phyloP scores from a whole-genome alignment of 2,113 vertebrate genomes.

The Vanacampus margaritifer region DNA sequence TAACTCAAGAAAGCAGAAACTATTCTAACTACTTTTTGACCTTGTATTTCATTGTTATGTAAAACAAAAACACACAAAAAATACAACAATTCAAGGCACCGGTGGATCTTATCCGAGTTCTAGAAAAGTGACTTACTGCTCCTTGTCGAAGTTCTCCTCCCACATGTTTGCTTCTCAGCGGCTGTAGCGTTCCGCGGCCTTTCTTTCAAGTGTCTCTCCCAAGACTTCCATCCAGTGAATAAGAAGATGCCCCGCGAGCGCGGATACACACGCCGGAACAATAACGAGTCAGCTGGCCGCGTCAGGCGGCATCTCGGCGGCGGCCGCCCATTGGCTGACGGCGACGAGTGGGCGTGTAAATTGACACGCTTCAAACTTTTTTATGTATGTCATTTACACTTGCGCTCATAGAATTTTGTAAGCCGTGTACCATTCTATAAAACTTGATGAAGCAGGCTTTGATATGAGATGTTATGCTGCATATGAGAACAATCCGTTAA shows the following conservation, averaged over 20 bases:
- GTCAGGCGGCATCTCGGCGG: constrained; percentile 21
- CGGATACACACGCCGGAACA: constrained; percentile 1
- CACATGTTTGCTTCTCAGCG: constrained; percentile 39
- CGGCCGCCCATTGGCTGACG: constrained; percentile 24
- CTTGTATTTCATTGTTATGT: no score
- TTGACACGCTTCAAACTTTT: background rate
- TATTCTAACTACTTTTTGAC: no score
- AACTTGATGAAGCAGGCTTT: background rate
- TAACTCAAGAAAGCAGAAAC: no score
- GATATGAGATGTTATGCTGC: background rate
- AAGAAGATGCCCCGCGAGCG: background rate
- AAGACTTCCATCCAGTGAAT: constrained; percentile 5
- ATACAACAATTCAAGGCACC: no score
- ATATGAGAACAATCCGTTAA: no score
- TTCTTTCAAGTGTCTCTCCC: background rate
- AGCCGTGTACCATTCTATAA: background rate
- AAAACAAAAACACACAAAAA: no score
- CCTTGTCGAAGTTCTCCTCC: constrained; percentile 47
- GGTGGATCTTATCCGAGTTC: background rate
- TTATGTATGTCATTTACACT: background rate
- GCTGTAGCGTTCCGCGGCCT: background rate
- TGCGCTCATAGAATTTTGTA: background rate
- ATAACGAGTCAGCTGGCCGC: constrained; percentile 46
- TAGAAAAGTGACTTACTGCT: constrained; percentile 49
- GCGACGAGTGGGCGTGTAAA: background rate